phyloP scores from a whole-genome alignment of 2,797 vertebrate genomes.

The Neopelma chrysocephalum region DNA sequence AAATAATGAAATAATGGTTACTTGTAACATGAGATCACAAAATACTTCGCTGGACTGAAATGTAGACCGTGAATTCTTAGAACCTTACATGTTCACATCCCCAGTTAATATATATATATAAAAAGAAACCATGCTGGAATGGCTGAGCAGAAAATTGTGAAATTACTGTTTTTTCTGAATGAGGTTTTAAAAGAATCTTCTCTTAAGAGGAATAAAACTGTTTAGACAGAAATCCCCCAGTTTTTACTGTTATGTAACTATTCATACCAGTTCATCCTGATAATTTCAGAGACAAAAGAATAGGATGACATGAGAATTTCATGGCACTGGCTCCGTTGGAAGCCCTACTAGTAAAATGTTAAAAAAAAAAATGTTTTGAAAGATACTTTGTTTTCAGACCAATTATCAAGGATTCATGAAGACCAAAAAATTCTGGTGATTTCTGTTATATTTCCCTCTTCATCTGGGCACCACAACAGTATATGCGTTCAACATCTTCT shows the following conservation, averaged over 20 bases:
- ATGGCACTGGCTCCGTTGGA: neutral
- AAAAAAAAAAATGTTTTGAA: neutral
- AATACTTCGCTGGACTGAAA: neutral
- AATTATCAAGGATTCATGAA: neutral
- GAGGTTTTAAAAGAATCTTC: neutral
- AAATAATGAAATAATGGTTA: neutral
- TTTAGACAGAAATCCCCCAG: neutral
- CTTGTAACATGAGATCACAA: neutral
- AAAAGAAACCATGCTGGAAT: neutral
- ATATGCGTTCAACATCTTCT: neutral
- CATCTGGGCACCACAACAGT: neutral
- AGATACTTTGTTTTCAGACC: neutral
- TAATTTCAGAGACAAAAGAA: slow-evolving; percentile 18
- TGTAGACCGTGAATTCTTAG: neutral
- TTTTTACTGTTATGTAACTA: neutral
- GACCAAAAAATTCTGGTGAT: neutral
- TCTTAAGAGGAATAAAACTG: neutral
- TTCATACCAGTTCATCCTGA: neutral
- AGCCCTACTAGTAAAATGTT: neutral
- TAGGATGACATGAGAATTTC: neutral
- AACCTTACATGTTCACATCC: neutral
- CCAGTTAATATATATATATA: neutral
- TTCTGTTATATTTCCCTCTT: neutral
- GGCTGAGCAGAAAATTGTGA: neutral
- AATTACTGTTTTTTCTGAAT: neutral